Evolutionary conservation across 2,797 vertebrate genomes (phyloP).

Genomic region (Enteromius paludinosus): DNA sequence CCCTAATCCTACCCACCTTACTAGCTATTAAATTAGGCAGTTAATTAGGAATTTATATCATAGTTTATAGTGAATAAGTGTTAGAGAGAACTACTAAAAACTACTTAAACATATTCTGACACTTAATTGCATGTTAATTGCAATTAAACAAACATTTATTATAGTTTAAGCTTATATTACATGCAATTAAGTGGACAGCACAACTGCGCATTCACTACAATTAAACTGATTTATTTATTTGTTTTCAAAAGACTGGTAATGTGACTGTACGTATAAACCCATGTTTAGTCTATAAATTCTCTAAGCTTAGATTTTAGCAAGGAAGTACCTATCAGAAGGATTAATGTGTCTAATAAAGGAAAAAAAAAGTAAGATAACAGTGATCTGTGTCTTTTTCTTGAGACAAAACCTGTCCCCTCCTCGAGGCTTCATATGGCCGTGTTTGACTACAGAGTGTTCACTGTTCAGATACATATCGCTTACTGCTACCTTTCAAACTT

Average conservation of each 20-base stretch:
- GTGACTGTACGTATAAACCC: background rate
- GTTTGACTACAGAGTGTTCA: background rate
- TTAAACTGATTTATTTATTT: background rate
- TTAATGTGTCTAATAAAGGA: conserved; percentile 25
- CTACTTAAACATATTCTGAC: background rate
- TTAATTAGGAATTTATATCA: no score
- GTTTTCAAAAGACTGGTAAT: background rate
- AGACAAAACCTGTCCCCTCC: conserved; percentile 4
- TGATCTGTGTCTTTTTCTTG: conserved; percentile 6
- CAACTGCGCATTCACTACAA: background rate
- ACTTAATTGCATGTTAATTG: background rate
- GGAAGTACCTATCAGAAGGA: conserved; percentile 8
- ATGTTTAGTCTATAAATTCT: background rate
- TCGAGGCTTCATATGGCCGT: background rate
- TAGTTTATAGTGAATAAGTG: no score
- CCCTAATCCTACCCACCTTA: no score
- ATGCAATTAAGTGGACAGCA: background rate
- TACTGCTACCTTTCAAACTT: background rate
- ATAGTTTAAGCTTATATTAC: background rate
- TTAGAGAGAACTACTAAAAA: background rate
- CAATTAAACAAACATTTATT: background rate
- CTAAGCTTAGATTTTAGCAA: background rate
- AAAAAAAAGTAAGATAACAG: background rate
- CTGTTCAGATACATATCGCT: background rate
- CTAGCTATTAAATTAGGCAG: no score